Base-by-base conservation (phyloP, 2,888 invertebrate genomes). In the Eumacrocentrus americanus region DNA sequence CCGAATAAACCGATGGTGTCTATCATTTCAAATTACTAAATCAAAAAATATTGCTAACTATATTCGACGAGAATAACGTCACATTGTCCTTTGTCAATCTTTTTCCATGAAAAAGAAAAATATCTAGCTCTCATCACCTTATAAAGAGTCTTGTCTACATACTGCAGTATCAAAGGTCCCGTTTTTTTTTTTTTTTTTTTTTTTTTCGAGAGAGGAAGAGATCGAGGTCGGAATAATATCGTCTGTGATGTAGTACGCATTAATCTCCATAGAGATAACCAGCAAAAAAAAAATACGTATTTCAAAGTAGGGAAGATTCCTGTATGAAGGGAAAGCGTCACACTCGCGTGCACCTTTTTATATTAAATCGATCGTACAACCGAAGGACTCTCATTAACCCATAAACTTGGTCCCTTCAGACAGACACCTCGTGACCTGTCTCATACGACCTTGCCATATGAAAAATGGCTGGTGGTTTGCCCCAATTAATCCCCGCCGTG, bases 401-500 rank as follows among this genome's bases (percentile, higher is more conserved):
- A 46, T 23, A 46, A 18, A 14, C 22, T 52, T 37, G 16, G 14
- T 20, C 22, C 14, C 29, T n/a, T 54, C 34, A 54, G 29, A 54
- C 54, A 9, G 54, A 42, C 29, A 54, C 42, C 9, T 54, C 54
- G 5, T 54, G 44, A 20, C 54, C 44, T 18, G 29, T 44, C 18
- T 54, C 29, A 44, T 54, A 54, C n/a, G 61, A 63, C 50, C 62
- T 66, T 25, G 66, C 64, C 44, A 65, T 65, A 57, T 63, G 69
- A 61, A 72, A 67, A 56, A 68, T 52, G 51, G 58, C 62, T 66
- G 67, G 67, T 65, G 71, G 64, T 66, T 70, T 67, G 57, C 67
- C 68, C 55, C 29, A 29, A 9, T 67, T 63, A 60, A 72, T 78
- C 74, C 76, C 77, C 75, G 74, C 70, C 74, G 74, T 75, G 66